Evolutionary conservation across 2,113 vertebrate genomes (phyloP), one percentile per base, ranked within the genome.

Genomic region (Lepus americanus): DNA sequence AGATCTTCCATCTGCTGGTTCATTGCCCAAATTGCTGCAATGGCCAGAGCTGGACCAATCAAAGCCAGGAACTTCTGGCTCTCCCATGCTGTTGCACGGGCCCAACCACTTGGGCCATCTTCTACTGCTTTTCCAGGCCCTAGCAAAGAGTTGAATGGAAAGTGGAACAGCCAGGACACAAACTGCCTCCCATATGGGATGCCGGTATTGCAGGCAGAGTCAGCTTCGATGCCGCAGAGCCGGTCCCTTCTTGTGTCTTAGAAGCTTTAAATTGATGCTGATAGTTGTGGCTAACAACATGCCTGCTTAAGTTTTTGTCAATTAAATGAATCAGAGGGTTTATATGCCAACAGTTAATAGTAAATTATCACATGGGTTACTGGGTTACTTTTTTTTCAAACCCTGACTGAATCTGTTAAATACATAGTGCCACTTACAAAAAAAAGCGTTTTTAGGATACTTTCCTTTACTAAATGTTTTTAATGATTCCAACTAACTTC

Each of bases 231-330:
- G 44, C 44, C 6, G 44, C 44, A 7, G 44, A 44, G 7, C 6
- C 0, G 44, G 44, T 44, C 44, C 44, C 44, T 61, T 80, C 36
- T 82, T 87, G 7, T 61, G 20, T 87, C 39, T 92, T 92, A 83
- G 33, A 80, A 83, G 9, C 17, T 33, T 83, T 87, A 78, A 61
- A 74, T 67, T 89, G 90, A 51, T 90, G 23, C 76, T 90, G 29
- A 33, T 1, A 90, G 3, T 80, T 87, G 22, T 31, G 89, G 22
- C 10, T 89, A 77, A 76, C n/a, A 84, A n/a, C 13, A 72, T 25
- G 13, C 80, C 27, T 66, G 44, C 19, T 83, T 92, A 84, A 84
- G 33, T 22, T 90, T 87, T 87, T 76, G 27, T 92, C 33, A 67
- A 33, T 59, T 9, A 80, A 95, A 84, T 87, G 79, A 87, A 94